Percentiles rank a stretch among this genome's conserved stretches.
These are phyloP conservation scores for Camelus dromedarius DNA, from an alignment of 2,113 vertebrate species.

Conservation along the genomic window DNA sequence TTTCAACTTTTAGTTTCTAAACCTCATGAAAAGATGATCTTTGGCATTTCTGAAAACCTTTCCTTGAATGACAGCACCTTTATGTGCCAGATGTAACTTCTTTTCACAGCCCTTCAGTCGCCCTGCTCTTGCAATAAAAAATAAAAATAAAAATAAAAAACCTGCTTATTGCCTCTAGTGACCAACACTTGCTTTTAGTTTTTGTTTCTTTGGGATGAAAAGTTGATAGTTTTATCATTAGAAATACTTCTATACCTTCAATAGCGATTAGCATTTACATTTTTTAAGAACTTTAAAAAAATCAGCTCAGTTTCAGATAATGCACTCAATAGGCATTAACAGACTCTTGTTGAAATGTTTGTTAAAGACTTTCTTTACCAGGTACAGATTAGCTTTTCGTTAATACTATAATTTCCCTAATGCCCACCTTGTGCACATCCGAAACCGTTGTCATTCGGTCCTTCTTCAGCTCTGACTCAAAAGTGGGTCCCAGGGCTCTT, in stretches of 20 bases:
- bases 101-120: rapidly evolving
- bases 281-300: background rate
- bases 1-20: background rate
- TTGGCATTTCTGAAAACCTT: background rate
- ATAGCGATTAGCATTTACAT: background rate
- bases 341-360: background rate
- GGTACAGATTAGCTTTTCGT: background rate
- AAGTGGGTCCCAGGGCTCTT: background rate
- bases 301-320: background rate
- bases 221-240: background rate
- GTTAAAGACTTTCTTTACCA: background rate
- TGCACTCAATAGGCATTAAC: background rate
- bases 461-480: background rate
- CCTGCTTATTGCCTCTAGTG: background rate
- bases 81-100: background rate
- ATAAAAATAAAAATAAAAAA: background rate
- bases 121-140: rapidly evolving
- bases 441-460: background rate
- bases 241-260: background rate
- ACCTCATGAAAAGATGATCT: background rate
- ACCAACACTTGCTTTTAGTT: background rate
- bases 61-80: too few relatives aligned
- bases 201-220: slow-evolving; percentile 16
- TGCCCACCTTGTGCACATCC: background rate
- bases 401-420: background rate